These are phyloP conservation scores for Macrocentrus cingulum DNA, from an alignment of 1,140 invertebrate species.

Conservation along the genomic window DNA sequence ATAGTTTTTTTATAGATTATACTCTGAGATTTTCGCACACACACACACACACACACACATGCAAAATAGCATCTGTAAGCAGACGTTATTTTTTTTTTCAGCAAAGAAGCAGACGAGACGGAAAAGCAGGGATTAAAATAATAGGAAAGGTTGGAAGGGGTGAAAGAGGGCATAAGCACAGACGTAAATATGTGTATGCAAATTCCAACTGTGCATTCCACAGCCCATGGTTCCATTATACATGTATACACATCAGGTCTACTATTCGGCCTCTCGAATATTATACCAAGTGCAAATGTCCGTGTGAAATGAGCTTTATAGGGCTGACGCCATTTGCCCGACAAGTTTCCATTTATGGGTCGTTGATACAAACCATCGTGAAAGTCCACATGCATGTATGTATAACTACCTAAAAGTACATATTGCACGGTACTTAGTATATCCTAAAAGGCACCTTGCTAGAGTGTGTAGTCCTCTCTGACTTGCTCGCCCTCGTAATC, in stretches of 20 bases:
- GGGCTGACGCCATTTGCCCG: slow-evolving; percentile 35
- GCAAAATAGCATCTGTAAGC: too few relatives aligned
- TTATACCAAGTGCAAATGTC: slow-evolving; percentile 16
- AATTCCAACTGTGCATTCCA: not conserved
- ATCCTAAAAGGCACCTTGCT: too few relatives aligned
- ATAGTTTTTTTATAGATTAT: too few relatives aligned
- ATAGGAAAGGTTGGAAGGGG: not conserved
- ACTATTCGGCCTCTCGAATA: slow-evolving; percentile 1
- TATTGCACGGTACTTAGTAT: not conserved
- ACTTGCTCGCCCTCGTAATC: too few relatives aligned
- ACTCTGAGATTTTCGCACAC: too few relatives aligned
- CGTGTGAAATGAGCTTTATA: slow-evolving; percentile 35
- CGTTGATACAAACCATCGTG: slow-evolving; percentile 33
- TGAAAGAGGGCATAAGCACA: not conserved
- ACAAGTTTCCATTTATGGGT: slow-evolving; percentile 42
- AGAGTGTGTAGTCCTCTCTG: too few relatives aligned
- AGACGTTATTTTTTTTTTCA: too few relatives aligned
- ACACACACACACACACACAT: too few relatives aligned
- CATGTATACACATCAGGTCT: not conserved
- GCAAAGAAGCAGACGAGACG: too few relatives aligned
- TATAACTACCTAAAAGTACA: slow-evolving; percentile 1
- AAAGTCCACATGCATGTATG: slow-evolving; percentile 26
- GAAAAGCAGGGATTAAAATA: slow-evolving; percentile 12
- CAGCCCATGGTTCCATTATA: not conserved
- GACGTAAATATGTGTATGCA: slow-evolving; percentile 10